Base-by-base conservation (phyloP, 2,797 vertebrate species). In the Kryptopterus vitreolus region DNA sequence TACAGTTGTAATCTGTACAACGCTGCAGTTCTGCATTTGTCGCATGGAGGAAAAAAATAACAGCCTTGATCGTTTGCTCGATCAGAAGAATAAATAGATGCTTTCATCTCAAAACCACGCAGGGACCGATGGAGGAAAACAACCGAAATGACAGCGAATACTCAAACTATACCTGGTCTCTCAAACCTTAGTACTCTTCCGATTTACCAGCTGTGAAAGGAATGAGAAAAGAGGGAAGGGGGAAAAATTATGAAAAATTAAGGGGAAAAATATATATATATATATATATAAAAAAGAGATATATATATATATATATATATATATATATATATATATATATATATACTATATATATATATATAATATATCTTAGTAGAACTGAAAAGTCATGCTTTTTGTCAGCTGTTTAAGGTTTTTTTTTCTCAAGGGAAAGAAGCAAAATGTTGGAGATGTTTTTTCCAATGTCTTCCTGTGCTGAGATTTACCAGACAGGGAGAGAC, bases 1-100 rank as follows among this genome's bases (percentile, higher is more conserved):
- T 82, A 84, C 82, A 82, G 75, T 61, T 96, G 95, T 94, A 95
- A 92, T 95, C 94, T 96, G 94, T 98, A 98, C 96, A 97, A 94
- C 94, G 94, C 96, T 95, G 95, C 94, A 95, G 93, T 94, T n/a
- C 84, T 84, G 88, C 86, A 58, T 59, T 77, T 66, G 81, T 90
- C 91, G 78, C 68, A 74, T 71, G 83, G 82, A 83, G 76, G 82
- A 83, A 72, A 77, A 80, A 77, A 77, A 75, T 50, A 82, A 70
- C 77, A 81, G 83, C 81, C 69, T 80, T 43, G 26, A 78, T 71
- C 53, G 61, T 81, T 78, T 57, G 82, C 53, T 82, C 29, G 31
- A 80, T 78, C 72, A 76, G 75, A 81, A 86, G 76, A 84, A 83
- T 81, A 35, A 57, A 57, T 78, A 69, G 53, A 78, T 58, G 52